These are phyloP conservation scores for Anoplopoma fimbria DNA, from an alignment of 2,113 vertebrate genomes.

Conservation along the genomic window DNA sequence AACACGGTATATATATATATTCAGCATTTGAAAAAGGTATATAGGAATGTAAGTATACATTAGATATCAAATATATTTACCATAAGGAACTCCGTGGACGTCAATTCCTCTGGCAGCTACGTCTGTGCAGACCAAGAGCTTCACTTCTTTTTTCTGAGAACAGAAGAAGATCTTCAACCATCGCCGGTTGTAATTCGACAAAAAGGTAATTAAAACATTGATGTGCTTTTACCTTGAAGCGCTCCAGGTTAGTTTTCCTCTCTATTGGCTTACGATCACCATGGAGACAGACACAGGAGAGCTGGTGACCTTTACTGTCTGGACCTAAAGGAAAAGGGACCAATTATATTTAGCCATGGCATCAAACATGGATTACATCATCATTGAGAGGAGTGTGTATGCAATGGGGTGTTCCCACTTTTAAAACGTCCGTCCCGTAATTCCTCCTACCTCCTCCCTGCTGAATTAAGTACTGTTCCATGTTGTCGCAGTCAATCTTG, in stretches of 20 bases:
- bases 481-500: slow-evolving; percentile 98
- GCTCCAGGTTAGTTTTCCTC: slow-evolving; percentile 95
- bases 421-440: not conserved
- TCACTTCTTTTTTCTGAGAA: slow-evolving; percentile 91
- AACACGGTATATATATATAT: not conserved
- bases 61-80: slow-evolving; percentile 70
- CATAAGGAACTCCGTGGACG: slow-evolving; percentile 94
- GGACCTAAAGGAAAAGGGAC: slow-evolving; percentile 84
- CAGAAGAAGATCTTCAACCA: slow-evolving; percentile 5
- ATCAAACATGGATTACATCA: not conserved
- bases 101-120: slow-evolving; percentile 98
- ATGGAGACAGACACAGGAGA: slow-evolving; percentile 97
- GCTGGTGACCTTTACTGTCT: slow-evolving; percentile 94
- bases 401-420: not conserved
- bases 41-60: not conserved
- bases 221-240: slow-evolving; percentile 91
- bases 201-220: not conserved
- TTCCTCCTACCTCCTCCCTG: slow-evolving; percentile 92
- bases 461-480: slow-evolving; percentile 97
- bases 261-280: slow-evolving; percentile 97
- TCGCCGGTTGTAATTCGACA: rapidly evolving
- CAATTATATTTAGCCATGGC: not conserved
- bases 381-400: not conserved
- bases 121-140: slow-evolving; percentile 95
- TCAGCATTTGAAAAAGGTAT: not conserved